Evolutionary conservation across 2,888 invertebrate species (phyloP).

Genomic region (Chouioia cunea): DNA sequence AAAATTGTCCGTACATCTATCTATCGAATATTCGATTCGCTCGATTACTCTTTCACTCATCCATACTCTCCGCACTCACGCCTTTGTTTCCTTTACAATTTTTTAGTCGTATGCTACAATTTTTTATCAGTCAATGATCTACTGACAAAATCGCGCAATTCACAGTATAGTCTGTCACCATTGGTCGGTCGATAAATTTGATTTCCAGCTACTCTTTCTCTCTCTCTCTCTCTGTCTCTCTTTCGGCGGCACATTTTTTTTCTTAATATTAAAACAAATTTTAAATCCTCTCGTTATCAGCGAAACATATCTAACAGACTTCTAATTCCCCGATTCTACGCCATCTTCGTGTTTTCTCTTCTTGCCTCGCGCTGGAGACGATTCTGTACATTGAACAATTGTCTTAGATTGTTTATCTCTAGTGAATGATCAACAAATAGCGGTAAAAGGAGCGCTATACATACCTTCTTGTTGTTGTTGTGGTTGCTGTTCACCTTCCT

Average conservation of each 20-base stretch:
- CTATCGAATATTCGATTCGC: slow-evolving; percentile 20
- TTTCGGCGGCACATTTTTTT: slow-evolving; percentile 64
- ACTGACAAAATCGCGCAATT: slow-evolving; percentile 64
- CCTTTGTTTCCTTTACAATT: slow-evolving; percentile 19
- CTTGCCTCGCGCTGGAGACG: slow-evolving; percentile 76
- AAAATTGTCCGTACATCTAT: slow-evolving; percentile 41
- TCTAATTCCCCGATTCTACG: slow-evolving; percentile 67
- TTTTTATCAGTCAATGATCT: slow-evolving; percentile 58
- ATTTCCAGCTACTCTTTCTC: slow-evolving; percentile 65
- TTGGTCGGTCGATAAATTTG: slow-evolving; percentile 67
- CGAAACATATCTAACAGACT: slow-evolving; percentile 54
- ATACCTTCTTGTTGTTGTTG: slow-evolving; percentile 50
- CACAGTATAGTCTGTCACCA: slow-evolving; percentile 63
- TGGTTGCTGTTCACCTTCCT: slow-evolving; percentile 59
- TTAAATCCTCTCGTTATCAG: slow-evolving; percentile 64
- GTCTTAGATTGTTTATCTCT: background rate
- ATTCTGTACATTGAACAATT: slow-evolving; percentile 59
- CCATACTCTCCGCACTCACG: slow-evolving; percentile 38
- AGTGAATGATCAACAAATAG: background rate
- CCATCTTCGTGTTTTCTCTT: slow-evolving; percentile 81
- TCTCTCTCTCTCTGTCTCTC: too few species aligned
- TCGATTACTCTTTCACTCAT: slow-evolving; percentile 21
- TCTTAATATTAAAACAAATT: slow-evolving; percentile 66
- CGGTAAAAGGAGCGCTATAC: background rate
- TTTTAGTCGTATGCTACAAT: slow-evolving; percentile 56